Base-by-base conservation (phyloP, 2,888 invertebrate species). In the Lamellibrachia satsuma region DNA sequence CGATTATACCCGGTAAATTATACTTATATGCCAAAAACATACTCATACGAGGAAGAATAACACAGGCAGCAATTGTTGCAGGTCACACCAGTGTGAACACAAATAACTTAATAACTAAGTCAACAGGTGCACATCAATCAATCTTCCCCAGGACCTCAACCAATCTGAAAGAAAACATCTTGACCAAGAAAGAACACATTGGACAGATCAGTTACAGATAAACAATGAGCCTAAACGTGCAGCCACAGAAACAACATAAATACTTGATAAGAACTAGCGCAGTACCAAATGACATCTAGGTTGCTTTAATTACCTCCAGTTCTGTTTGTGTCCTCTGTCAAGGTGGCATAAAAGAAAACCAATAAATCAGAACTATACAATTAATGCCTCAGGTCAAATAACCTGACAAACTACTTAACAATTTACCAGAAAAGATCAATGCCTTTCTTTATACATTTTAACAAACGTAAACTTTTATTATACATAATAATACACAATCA, bases 261-360 rank as follows among this genome's bases (percentile, higher is more conserved):
- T 6, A 75, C 75, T 11, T 75, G 75, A 75, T 75, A 75, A 75
- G 75, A 9, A 22, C 75, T 75, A 75, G 22, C 4, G 75, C 22
- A 75, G n/a, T 75, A 75, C 75, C n/a, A 75, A 22, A 22, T 75
- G 75, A 75, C 75, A 75, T 22, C 75, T 6, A 75, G 75, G 75
- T 75, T n/a, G n/a, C 1, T n/a, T n/a, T 75, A 75, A 75, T 75
- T 75, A 75, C 75, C 75, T 75, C 75, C 75, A 4, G 75, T 75
- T 22, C 75, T 11, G 75, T 75, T 75, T 75, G 75, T 4, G 6
- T 75, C 22, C 75, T 75, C 75, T 75, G 75, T 75, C 22, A 39
- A 75, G 75, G 75, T 75, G 22, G 75, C 75, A n/a, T 75, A 22
- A 75, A 75, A 75, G 75, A 75, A 75, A 75, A 75, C 75, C 75